A percentile compares a stretch with the other conserved stretches of the same genome.
Evolutionary conservation across 1,140 invertebrate species (phyloP).

Genomic region (Drosophila tani): DNA sequence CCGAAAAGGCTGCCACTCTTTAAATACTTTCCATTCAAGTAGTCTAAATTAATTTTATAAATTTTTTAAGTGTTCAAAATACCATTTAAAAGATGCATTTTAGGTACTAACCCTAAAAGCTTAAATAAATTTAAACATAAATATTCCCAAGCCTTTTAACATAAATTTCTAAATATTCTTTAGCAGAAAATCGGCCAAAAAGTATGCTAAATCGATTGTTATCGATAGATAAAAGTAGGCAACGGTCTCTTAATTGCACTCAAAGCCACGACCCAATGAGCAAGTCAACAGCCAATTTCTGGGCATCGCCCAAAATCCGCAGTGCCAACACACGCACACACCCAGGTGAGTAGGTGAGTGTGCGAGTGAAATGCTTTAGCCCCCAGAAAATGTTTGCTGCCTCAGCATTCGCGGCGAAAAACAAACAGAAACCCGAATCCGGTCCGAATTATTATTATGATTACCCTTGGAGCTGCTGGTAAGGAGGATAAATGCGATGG

Average conservation of each 20-base stretch:
- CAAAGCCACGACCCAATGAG: conserved; percentile 27
- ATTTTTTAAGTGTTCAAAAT: too few species aligned
- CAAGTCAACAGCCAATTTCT: conserved; percentile 37
- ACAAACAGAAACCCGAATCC: conserved; percentile 30
- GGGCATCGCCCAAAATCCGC: conserved; percentile 26
- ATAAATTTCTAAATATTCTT: neutral
- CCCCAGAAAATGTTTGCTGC: conserved; percentile 42
- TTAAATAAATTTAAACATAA: too few species aligned
- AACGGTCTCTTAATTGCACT: conserved; percentile 28
- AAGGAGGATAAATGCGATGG: neutral
- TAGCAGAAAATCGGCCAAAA: neutral
- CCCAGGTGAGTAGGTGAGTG: conserved; percentile 26
- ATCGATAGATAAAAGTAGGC: conserved; percentile 23
- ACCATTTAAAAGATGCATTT: too few species aligned
- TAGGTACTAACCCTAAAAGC: too few species aligned
- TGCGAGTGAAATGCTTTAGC: conserved; percentile 19
- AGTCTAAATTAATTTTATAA: too few species aligned
- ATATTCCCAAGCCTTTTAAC: neutral
- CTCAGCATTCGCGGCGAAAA: conserved; percentile 28
- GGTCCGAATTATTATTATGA: conserved; percentile 47
- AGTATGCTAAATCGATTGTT: conserved; percentile 13
- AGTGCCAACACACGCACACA: conserved; percentile 9
- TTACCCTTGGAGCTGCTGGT: conserved; percentile 33
- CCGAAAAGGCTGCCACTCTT: too few species aligned
- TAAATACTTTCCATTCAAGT: too few species aligned